A percentile compares a stretch with the other conserved stretches of the same genome.
Conservation (phyloP, 2,113 vertebrate species). For the Stercorarius parasiticus region DNA sequence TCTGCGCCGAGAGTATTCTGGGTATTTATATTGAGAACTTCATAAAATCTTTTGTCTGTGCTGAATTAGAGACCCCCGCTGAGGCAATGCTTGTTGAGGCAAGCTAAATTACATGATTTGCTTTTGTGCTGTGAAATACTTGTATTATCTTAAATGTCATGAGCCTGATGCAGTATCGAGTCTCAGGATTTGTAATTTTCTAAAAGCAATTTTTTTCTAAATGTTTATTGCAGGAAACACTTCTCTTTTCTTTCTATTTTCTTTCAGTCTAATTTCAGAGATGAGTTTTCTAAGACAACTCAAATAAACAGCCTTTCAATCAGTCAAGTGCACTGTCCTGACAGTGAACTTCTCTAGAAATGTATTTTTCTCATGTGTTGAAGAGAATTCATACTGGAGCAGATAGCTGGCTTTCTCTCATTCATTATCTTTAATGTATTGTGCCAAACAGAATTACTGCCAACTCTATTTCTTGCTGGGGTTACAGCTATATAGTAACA, state of each 20-base stretch:
- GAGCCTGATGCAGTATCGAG: constrained; percentile 71
- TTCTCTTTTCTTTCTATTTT: constrained; percentile 48
- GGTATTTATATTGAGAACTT: constrained; percentile 69
- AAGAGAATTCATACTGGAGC: constrained; percentile 16
- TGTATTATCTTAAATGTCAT: constrained; percentile 77
- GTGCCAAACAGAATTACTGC: constrained; percentile 33
- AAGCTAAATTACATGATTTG: constrained; percentile 77
- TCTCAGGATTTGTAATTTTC: constrained; percentile 67
- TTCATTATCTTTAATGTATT: constrained; percentile 41
- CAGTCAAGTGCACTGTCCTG: constrained; percentile 51
- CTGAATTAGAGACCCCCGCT: constrained; percentile 73
- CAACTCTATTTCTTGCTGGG: background rate
- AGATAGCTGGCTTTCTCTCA: background rate
- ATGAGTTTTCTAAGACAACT: constrained; percentile 58
- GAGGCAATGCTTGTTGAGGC: constrained; percentile 73
- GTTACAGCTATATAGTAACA: constrained; percentile 9
- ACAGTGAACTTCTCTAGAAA: constrained; percentile 46
- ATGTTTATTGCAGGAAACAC: constrained; percentile 72
- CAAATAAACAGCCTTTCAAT: constrained; percentile 62
- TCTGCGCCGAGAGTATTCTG: constrained; percentile 52
- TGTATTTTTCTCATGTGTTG: constrained; percentile 2
- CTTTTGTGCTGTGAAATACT: constrained; percentile 76
- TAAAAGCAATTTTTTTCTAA: constrained; percentile 69
- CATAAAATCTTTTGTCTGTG: constrained; percentile 76
- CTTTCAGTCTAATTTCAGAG: constrained; percentile 60